Conservation (phyloP, 2,888 invertebrate genomes). For the Drosophila phalerata region DNA sequence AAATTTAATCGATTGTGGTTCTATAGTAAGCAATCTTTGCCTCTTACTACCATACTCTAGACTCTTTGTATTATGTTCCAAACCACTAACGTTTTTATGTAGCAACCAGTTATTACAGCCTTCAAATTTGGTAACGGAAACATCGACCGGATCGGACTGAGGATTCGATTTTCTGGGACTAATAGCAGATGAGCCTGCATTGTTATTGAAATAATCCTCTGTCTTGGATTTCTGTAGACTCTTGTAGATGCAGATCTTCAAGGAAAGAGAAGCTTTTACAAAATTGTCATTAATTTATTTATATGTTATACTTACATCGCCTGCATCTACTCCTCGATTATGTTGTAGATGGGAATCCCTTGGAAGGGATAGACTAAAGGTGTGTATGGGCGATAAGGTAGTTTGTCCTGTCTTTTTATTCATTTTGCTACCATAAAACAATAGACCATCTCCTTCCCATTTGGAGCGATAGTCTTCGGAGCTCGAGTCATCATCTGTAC, state of each 20-base stretch:
- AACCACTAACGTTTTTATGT: conserved; percentile 84
- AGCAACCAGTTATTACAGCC: conserved; percentile 91
- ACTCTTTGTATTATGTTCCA: conserved; percentile 65
- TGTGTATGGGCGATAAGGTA: conserved; percentile 86
- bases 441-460: conserved; percentile 48
- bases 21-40: conserved; percentile 64
- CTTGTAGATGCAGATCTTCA: conserved; percentile 41
- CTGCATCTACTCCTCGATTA: conserved; percentile 28
- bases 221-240: conserved; percentile 53
- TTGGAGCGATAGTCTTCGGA: conserved; percentile 63
- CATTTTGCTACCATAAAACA: conserved; percentile 57
- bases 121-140: conserved; percentile 41
- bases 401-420: conserved; percentile 25
- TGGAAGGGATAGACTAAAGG: conserved; percentile 92
- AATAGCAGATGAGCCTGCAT: neutral
- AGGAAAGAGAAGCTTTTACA: neutral
- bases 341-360: conserved; percentile 87
- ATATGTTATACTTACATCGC: conserved; percentile 33
- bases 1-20: conserved; percentile 86
- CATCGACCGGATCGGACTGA: conserved; percentile 2
- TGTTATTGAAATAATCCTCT: conserved; percentile 27
- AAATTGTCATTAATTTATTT: neutral
- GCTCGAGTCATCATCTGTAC: conserved; percentile 80
- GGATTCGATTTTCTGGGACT: conserved; percentile 24
- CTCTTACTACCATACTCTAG: conserved; percentile 47